phyloP scores from a whole-genome alignment of 2,888 invertebrate genomes.

The Andricus quercusramuli region DNA sequence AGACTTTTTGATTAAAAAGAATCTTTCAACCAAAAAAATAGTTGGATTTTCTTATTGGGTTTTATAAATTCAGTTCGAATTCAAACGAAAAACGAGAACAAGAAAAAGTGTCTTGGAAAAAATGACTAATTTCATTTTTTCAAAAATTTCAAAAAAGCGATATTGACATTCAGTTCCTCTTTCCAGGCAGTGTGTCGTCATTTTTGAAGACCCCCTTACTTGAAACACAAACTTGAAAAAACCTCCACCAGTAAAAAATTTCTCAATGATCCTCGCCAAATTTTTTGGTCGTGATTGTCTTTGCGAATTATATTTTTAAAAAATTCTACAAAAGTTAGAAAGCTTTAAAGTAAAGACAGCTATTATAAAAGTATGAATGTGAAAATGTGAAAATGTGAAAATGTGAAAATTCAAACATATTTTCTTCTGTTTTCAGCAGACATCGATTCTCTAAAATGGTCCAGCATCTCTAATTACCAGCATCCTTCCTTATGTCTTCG shows the following conservation, averaged over 20 bases:
- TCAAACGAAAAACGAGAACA: too few relatives aligned
- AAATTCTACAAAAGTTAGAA: not conserved
- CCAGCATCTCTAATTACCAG: not conserved
- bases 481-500: conserved; percentile 15
- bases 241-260: not conserved
- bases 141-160: too few relatives aligned
- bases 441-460: conserved; percentile 14
- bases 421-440: not conserved
- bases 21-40: too few relatives aligned
- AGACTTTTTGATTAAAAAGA: too few relatives aligned
- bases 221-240: not conserved
- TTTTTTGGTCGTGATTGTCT: conserved; percentile 32
- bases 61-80: too few relatives aligned
- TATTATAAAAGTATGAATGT: conserved; percentile 9
- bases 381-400: not conserved
- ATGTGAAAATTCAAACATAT: too few relatives aligned
- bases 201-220: not conserved
- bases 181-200: too few relatives aligned
- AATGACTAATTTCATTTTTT: too few relatives aligned
- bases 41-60: too few relatives aligned
- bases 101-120: too few relatives aligned
- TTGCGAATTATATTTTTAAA: conserved; percentile 1
- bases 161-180: too few relatives aligned
- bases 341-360: not conserved
- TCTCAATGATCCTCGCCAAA: not conserved